Conservation (phyloP, 2,888 invertebrate genomes). For the Eupithecia inturbata region DNA sequence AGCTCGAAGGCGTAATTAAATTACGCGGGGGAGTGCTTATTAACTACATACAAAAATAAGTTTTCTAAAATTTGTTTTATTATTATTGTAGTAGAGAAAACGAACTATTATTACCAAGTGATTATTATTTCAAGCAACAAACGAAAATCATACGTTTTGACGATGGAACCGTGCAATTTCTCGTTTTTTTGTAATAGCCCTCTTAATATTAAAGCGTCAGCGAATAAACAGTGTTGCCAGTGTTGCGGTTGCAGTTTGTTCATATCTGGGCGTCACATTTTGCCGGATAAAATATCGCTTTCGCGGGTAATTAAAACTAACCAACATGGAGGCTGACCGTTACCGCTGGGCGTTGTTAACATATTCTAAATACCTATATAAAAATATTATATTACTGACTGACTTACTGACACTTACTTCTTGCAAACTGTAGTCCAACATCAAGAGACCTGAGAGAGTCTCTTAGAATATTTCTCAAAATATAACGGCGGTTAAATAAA, state of each 20-base stretch:
- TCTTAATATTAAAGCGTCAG: conserved; percentile 50
- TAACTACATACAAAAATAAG: too few species aligned
- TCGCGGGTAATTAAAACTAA: conserved; percentile 74
- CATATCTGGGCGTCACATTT: conserved; percentile 65
- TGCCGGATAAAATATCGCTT: conserved; percentile 70
- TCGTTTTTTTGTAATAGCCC: too few species aligned
- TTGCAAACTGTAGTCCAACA: background rate
- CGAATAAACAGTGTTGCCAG: conserved; percentile 50
- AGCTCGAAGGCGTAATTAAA: conserved; percentile 41
- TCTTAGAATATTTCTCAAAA: background rate
- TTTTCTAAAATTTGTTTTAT: too few species aligned
- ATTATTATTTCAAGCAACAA: too few species aligned
- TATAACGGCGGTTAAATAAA: background rate
- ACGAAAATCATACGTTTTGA: too few species aligned
- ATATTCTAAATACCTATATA: conserved; percentile 48
- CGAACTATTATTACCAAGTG: too few species aligned
- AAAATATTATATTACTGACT: background rate
- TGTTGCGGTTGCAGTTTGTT: conserved; percentile 60
- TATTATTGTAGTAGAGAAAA: too few species aligned
- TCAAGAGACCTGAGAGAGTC: background rate
- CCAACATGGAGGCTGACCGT: conserved; percentile 59
- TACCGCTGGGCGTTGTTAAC: conserved; percentile 57
- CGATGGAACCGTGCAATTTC: too few species aligned
- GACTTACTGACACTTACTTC: background rate
- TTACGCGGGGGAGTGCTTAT: too few species aligned